Evolutionary conservation across 2,888 invertebrate species (phyloP).

Genomic region (Amiota communis): DNA sequence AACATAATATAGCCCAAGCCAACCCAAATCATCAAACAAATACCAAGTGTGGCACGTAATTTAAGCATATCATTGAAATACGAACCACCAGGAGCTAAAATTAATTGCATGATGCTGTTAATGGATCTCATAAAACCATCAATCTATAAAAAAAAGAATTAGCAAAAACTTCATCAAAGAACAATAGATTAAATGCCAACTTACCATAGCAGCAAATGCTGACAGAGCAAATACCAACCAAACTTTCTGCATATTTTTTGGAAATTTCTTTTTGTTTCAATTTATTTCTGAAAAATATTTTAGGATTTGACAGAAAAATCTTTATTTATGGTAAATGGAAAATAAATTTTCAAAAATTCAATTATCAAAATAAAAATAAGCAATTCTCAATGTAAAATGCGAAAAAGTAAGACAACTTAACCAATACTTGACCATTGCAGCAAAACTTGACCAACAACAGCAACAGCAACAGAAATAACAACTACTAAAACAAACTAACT

Average conservation of each 20-base stretch:
- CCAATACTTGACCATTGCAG: slow-evolving; percentile 51
- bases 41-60: not conserved
- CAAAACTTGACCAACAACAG: slow-evolving; percentile 23
- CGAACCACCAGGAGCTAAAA: not conserved
- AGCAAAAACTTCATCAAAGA: too few species aligned
- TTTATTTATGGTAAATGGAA: too few species aligned
- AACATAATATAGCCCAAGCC: not conserved
- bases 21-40: not conserved
- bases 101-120: not conserved
- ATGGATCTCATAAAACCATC: not conserved
- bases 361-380: slow-evolving; percentile 44
- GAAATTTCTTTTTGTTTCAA: not conserved
- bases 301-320: slow-evolving; percentile 2
- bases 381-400: slow-evolving; percentile 50
- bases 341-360: too few species aligned
- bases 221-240: not conserved
- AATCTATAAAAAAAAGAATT: not conserved
- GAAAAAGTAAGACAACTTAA: slow-evolving; percentile 32
- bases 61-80: not conserved
- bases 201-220: not conserved
- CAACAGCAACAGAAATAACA: slow-evolving; percentile 32
- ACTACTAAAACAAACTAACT: slow-evolving; percentile 42
- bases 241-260: not conserved
- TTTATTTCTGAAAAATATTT: slow-evolving; percentile 8
- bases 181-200: not conserved